A percentile compares a stretch with the other conserved stretches of the same genome.
Conservation (phyloP, 2,113 vertebrate genomes). For the Nyctibius bracteatus region DNA sequence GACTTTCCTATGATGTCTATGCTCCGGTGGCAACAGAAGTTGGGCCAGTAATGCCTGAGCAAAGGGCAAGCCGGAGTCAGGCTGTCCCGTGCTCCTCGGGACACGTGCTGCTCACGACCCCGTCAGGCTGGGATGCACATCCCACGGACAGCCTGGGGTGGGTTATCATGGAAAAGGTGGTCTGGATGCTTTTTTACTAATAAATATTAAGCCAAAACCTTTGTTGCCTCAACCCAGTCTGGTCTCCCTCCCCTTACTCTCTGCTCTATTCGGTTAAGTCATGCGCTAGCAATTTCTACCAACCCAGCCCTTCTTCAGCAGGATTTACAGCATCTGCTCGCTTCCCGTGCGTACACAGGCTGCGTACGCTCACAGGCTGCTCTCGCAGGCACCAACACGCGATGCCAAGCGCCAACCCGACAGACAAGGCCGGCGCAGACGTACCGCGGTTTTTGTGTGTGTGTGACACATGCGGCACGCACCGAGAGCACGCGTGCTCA, state of each 20-base stretch:
- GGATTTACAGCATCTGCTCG: not conserved
- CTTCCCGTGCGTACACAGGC: rapidly evolving
- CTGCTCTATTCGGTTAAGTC: not conserved
- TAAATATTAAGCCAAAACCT: not conserved
- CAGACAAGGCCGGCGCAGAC: not conserved
- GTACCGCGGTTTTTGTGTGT: rapidly evolving
- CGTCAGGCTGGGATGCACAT: not conserved
- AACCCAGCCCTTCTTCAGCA: not conserved
- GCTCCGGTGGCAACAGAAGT: not conserved
- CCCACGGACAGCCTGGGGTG: not conserved
- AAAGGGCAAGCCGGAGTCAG: not conserved
- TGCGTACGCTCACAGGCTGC: not conserved
- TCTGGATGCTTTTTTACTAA: not conserved
- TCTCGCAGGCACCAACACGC: rapidly evolving
- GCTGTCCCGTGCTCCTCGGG: not conserved
- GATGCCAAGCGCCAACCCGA: rapidly evolving
- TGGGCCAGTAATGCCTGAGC: not conserved
- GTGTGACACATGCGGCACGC: rapidly evolving
- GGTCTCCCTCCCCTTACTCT: not conserved
- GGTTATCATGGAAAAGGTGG: not conserved
- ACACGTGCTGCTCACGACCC: not conserved
- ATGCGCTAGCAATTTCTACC: not conserved
- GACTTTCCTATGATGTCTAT: not conserved
- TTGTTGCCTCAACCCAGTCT: not conserved
- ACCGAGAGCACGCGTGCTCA: rapidly evolving